These are phyloP conservation scores for Andrena bucephala DNA, from an alignment of 2,888 invertebrate species.

Conservation along the genomic window DNA sequence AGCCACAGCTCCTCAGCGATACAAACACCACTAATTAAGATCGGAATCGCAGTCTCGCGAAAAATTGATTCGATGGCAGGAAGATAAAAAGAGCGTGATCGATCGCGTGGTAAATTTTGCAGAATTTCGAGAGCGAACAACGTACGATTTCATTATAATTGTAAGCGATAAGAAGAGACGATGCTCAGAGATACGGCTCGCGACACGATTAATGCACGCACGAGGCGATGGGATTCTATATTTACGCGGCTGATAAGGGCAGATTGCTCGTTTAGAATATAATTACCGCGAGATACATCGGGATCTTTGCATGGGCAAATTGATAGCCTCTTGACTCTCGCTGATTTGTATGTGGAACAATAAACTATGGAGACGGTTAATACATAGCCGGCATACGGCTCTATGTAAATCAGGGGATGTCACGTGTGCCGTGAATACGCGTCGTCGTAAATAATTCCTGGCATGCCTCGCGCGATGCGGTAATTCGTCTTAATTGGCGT, in stretches of 20 bases:
- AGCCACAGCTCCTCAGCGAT: neutral
- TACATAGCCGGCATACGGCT: conserved; percentile 11
- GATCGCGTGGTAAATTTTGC: neutral
- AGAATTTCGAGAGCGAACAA: neutral
- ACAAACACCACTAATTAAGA: neutral
- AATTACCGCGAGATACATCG: conserved; percentile 47
- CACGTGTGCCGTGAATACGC: conserved; percentile 6
- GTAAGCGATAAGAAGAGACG: conserved; percentile 10
- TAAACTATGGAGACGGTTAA: conserved; percentile 32
- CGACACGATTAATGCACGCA: conserved; percentile 12
- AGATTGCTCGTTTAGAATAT: conserved; percentile 31
- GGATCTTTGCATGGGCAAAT: conserved; percentile 2
- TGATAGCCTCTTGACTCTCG: conserved; percentile 49
- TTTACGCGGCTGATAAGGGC: conserved; percentile 47
- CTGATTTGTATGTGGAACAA: conserved; percentile 55
- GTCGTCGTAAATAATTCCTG: conserved; percentile 1
- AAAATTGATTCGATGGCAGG: neutral
- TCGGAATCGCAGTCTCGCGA: no score
- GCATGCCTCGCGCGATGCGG: neutral
- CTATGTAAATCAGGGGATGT: conserved; percentile 5
- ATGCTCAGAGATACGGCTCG: conserved; percentile 1
- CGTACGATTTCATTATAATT: neutral
- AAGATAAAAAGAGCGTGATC: neutral
- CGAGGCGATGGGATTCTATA: conserved; percentile 35
- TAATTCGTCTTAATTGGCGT: neutral